A percentile compares a stretch with the other conserved stretches of the same genome.
These are phyloP conservation scores for Enteromius thamalakanensis DNA, from an alignment of 2,797 vertebrate species.

Conservation along the genomic window DNA sequence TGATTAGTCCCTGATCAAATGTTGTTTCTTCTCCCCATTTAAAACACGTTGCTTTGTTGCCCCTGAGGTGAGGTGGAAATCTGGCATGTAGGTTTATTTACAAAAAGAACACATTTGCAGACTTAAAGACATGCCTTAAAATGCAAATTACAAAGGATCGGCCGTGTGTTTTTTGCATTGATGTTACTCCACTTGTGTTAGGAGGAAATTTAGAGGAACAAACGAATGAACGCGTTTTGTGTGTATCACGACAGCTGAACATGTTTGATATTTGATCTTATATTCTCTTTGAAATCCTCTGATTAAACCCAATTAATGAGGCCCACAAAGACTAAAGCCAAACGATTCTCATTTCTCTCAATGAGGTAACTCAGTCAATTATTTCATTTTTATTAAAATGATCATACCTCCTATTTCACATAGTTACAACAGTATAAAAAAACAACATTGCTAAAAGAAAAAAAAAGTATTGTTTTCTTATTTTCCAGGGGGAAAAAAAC, in stretches of 20 bases:
- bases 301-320: slow-evolving; percentile 72
- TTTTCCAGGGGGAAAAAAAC: background rate
- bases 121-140: slow-evolving; percentile 55
- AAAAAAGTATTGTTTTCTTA: background rate
- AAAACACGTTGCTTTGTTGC: slow-evolving; percentile 64
- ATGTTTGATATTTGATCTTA: slow-evolving; percentile 58
- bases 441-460: background rate
- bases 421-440: background rate
- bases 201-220: slow-evolving; percentile 71
- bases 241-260: slow-evolving; percentile 54
- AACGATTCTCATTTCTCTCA: slow-evolving; percentile 43
- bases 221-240: slow-evolving; percentile 59
- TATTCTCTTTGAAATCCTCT: slow-evolving; percentile 72
- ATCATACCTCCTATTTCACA: background rate
- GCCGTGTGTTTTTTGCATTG: slow-evolving; percentile 63
- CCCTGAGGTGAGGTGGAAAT: slow-evolving; percentile 72
- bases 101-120: slow-evolving; percentile 58
- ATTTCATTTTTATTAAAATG: slow-evolving; percentile 15
- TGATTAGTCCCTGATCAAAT: slow-evolving; percentile 77
- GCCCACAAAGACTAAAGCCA: slow-evolving; percentile 65
- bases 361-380: slow-evolving; percentile 34
- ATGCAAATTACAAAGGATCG: slow-evolving; percentile 65
- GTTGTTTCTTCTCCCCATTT: slow-evolving; percentile 71
- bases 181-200: slow-evolving; percentile 54
- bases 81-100: slow-evolving; percentile 57